Percentiles rank a stretch among this genome's conserved stretches.
Conservation (phyloP, 2,797 vertebrate species). For the Syncerus caffer region DNA sequence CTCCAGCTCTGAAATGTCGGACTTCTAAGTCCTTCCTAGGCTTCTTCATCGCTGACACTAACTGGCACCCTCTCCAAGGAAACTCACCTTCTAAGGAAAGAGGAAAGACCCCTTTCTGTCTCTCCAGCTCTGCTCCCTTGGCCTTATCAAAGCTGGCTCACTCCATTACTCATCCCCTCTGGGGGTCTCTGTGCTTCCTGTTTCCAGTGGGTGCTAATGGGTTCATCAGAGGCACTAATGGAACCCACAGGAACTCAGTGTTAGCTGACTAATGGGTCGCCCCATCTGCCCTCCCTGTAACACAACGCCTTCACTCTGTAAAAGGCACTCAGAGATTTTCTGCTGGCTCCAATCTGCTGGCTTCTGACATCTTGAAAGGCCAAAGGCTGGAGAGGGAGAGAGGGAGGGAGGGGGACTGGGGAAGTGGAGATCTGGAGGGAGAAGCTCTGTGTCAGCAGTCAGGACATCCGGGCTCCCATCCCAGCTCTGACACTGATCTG, state of each 20-base stretch:
- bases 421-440: background rate
- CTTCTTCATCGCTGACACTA: background rate
- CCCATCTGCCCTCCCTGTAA: slow-evolving; percentile 36
- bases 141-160: background rate
- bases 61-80: background rate
- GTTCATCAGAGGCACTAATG: slow-evolving; percentile 37
- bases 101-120: background rate
- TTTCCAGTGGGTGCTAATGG: background rate
- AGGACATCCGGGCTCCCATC: background rate
- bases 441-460: background rate
- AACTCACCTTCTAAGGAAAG: background rate
- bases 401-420: background rate
- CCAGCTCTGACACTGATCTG: background rate
- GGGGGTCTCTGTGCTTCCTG: background rate
- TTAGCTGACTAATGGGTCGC: slow-evolving; percentile 5
- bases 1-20: background rate
- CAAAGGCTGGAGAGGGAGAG: background rate
- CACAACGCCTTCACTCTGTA: background rate
- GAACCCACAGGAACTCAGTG: slow-evolving; percentile 11
- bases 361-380: slow-evolving; percentile 13
- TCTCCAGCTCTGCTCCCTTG: background rate
- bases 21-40: background rate
- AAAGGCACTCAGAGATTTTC: slow-evolving; percentile 21
- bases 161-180: background rate
- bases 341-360: background rate